Evolutionary conservation across 2,888 invertebrate species (phyloP).

Genomic region (Brassicogethes aeneus): DNA sequence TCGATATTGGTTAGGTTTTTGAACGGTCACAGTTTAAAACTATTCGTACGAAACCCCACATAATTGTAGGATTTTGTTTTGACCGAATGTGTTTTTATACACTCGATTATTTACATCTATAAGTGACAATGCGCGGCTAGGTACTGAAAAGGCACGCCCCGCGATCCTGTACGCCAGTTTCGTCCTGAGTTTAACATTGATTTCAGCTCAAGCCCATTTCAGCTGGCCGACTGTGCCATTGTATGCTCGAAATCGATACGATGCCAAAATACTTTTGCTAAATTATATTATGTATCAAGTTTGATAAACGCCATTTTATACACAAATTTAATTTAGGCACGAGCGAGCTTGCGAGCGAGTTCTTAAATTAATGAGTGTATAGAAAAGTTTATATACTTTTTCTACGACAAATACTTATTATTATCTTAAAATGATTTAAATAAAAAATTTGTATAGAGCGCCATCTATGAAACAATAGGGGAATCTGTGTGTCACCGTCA

Average conservation of each 20-base stretch:
- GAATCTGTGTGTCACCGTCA: too few relatives aligned
- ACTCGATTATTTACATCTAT: not conserved
- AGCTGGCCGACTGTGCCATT: conserved; percentile 30
- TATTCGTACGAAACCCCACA: not conserved
- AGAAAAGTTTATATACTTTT: too few relatives aligned
- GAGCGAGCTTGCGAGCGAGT: too few relatives aligned
- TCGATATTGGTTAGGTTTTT: not conserved
- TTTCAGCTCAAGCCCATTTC: conserved; percentile 23
- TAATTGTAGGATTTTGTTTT: not conserved
- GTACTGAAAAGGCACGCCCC: conserved; percentile 37
- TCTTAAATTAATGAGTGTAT: too few relatives aligned
- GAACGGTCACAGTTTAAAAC: not conserved
- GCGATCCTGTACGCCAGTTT: conserved; percentile 29
- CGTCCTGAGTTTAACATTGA: conserved; percentile 24
- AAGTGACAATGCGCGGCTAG: conserved; percentile 14
- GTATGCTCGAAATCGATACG: conserved; percentile 25
- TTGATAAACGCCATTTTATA: too few relatives aligned
- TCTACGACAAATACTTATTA: too few relatives aligned
- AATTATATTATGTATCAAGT: too few relatives aligned
- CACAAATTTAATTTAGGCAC: too few relatives aligned
- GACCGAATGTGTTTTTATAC: not conserved
- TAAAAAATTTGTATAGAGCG: too few relatives aligned
- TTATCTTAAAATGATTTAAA: too few relatives aligned
- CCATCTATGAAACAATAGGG: too few relatives aligned
- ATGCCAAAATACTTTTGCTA: not conserved